Evolutionary conservation across 2,888 invertebrate species (phyloP).

Genomic region (Dasysyrphus albostriatus): DNA sequence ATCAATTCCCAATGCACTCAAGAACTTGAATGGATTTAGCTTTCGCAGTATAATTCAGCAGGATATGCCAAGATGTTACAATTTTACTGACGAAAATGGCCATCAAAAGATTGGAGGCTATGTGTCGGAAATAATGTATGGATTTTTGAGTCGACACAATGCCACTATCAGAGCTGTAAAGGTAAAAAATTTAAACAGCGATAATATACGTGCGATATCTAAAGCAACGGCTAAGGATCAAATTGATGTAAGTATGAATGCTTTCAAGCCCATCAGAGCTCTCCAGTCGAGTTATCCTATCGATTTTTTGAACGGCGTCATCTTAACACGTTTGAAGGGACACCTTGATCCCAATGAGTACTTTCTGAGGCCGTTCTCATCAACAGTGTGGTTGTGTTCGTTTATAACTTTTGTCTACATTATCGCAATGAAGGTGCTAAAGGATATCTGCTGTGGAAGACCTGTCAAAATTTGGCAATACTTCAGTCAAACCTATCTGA

Average conservation of each 20-base stretch:
- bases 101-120: background rate
- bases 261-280: background rate
- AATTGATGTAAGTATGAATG: background rate
- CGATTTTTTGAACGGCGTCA: background rate
- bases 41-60: background rate
- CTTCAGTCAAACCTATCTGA: slow-evolving; percentile 17
- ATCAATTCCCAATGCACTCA: background rate
- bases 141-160: background rate
- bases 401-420: background rate
- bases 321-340: background rate
- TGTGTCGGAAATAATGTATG: background rate
- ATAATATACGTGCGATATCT: background rate
- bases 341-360: background rate
- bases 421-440: background rate
- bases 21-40: slow-evolving; percentile 1
- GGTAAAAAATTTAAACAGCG: background rate
- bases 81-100: background rate
- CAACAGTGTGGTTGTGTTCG: background rate
- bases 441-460: background rate
- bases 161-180: background rate
- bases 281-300: background rate
- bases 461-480: background rate
- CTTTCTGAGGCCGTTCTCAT: background rate
- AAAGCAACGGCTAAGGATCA: background rate
- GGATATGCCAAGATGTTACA: background rate